Conservation (phyloP, 1,140 invertebrate genomes). For the Drosophila repleta region DNA sequence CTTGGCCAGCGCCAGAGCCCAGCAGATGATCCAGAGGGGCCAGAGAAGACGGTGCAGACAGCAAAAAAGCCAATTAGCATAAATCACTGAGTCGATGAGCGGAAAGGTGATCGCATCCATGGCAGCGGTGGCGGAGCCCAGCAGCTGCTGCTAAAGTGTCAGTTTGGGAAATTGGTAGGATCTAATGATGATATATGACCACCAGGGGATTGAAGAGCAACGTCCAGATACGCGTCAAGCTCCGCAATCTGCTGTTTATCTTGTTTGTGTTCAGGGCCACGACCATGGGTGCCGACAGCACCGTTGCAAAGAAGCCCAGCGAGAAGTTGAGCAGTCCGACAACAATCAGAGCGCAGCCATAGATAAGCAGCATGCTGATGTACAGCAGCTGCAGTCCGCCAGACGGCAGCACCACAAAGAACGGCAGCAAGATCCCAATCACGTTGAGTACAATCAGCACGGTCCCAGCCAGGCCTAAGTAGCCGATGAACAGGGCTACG, state of each 20-base stretch:
- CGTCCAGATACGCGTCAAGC: constrained; percentile 50
- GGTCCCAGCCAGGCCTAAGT: constrained; percentile 52
- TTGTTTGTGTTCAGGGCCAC: constrained; percentile 85
- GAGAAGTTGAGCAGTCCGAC: constrained; percentile 95
- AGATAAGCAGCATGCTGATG: constrained; percentile 85
- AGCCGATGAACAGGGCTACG: constrained; percentile 52
- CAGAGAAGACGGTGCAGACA: constrained; percentile 85
- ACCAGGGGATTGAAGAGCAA: constrained; percentile 89
- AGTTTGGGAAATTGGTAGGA: constrained; percentile 87
- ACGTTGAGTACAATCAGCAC: constrained; percentile 44
- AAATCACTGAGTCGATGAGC: constrained; percentile 92
- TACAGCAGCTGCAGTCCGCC: constrained; percentile 85
- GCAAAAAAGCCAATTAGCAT: constrained; percentile 88
- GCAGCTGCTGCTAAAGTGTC: constrained; percentile 83
- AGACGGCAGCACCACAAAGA: constrained; percentile 56
- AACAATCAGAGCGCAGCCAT: constrained; percentile 90
- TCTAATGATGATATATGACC: constrained; percentile 87
- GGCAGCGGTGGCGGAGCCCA: constrained; percentile 86
- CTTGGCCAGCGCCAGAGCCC: constrained; percentile 79
- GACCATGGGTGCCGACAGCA: constrained; percentile 90
- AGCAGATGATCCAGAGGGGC: constrained; percentile 87
- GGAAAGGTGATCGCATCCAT: constrained; percentile 91
- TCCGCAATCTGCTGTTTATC: constrained; percentile 13
- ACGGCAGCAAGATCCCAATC: constrained; percentile 61
- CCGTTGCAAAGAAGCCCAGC: constrained; percentile 89